Base-by-base conservation (phyloP, 64 coral and sea anemone species). In the Platygyra sinensis region DNA sequence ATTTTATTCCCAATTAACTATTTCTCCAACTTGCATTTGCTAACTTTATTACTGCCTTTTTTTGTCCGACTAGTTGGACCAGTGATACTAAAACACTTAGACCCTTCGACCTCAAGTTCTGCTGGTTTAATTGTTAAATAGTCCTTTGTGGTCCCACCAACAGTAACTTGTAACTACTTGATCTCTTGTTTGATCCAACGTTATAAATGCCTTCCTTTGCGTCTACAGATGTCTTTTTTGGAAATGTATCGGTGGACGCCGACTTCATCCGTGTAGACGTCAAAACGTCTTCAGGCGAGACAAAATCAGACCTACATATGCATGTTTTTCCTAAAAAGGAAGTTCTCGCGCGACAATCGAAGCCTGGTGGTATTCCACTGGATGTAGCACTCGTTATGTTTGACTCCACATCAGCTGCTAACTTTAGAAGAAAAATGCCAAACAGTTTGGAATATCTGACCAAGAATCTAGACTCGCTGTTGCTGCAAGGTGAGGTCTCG, bases 321-420 rank as follows among this genome's bases (percentile, higher is more conserved):
- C 60, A 90, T 10, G 88, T 74, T 2, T 77, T 76, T 42, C 87
- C 92, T 18, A 94, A 90, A 72, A 33, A 55, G 19, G 87, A 90
- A 17, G 92, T 90, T 38, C 67, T 72, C 10, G 20, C 51, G 39
- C 73, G 93, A 77, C 78, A 51, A 13, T 19, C 77, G 22, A 86
- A 83, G 28, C 93, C 88, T 8, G 29, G 72, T 46, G 60, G 82
- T 8, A 50, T 94, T 25, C 93, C 93, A 42, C 61, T 94, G 0
- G 90, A 86, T 55, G 60, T 94, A 59, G 75, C 77, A 80, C 64
- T 94, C 52, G 86, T 94, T n/a, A 94, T 94, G 93, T 94, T 94
- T 54, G 93, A 94, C 54, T 94, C 93, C 14, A 94, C 93, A 5
- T 94, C 93, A 72, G 93, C 93, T 25, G 93, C 88, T 24, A 89